Percentiles rank a stretch among this genome's conserved stretches.
Evolutionary conservation across 2,797 vertebrate genomes (phyloP).

Genomic region (Fratercula arctica): DNA sequence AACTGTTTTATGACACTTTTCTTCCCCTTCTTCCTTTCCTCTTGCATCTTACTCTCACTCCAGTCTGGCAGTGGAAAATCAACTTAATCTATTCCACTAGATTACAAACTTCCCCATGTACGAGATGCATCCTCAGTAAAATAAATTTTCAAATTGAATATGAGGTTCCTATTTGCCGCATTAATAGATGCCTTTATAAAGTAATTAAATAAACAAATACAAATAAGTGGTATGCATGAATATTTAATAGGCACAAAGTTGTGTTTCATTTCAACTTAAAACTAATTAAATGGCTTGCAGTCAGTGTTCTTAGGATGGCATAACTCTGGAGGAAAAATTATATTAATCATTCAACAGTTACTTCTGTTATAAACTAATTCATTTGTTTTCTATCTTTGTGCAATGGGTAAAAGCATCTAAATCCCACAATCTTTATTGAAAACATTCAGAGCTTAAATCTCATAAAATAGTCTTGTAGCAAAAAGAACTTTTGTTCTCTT

Average conservation of each 20-base stretch:
- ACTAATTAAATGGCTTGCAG: slow-evolving; percentile 21
- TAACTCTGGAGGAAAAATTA: slow-evolving; percentile 5
- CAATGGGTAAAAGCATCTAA: neutral
- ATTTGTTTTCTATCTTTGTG: slow-evolving; percentile 10
- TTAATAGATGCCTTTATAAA: neutral
- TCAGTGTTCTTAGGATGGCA: neutral
- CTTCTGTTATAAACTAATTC: neutral
- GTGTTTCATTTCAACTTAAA: slow-evolving; percentile 15
- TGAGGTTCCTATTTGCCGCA: neutral
- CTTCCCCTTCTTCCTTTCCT: neutral
- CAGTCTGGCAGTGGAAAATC: neutral
- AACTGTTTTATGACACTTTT: neutral
- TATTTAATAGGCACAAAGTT: slow-evolving; percentile 19
- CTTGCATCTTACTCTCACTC: neutral
- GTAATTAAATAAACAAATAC: slow-evolving; percentile 32
- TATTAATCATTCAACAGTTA: slow-evolving; percentile 17
- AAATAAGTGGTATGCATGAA: neutral
- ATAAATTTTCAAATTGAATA: neutral
- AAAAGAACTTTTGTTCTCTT: neutral
- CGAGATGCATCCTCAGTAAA: neutral
- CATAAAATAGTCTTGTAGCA: neutral
- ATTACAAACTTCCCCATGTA: neutral
- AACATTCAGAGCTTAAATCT: neutral
- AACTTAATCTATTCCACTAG: neutral
- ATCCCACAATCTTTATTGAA: neutral